Evolutionary conservation across 2,113 vertebrate species (phyloP).

Genomic region (Psettodes erumei): DNA sequence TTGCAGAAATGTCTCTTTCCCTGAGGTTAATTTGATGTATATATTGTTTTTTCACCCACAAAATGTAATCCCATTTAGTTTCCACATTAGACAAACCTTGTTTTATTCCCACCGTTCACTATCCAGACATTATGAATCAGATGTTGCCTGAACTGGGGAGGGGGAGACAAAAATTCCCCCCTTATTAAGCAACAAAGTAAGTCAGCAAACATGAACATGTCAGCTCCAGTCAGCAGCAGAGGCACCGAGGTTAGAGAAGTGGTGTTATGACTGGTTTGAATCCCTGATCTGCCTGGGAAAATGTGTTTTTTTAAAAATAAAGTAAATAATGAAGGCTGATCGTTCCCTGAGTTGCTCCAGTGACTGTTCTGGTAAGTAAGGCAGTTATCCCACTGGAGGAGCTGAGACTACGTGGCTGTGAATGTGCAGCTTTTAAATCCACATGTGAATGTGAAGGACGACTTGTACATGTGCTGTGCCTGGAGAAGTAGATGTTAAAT

Average conservation of each 20-base stretch:
- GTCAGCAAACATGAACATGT: conserved; percentile 9
- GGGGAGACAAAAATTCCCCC: neutral
- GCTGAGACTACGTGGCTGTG: neutral
- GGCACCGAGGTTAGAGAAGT: conserved; percentile 5
- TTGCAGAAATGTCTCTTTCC: neutral
- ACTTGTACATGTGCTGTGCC: neutral
- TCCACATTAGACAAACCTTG: neutral
- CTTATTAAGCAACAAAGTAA: conserved; percentile 1
- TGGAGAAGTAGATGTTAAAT: neutral
- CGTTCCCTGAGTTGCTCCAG: neutral
- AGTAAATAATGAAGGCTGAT: neutral
- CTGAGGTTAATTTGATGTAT: neutral
- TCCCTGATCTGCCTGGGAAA: neutral
- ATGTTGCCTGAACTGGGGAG: neutral
- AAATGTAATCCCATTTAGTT: neutral
- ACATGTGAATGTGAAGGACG: conserved; percentile 3
- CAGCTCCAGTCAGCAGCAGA: conserved; percentile 26
- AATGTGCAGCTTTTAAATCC: neutral
- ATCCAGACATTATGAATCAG: neutral
- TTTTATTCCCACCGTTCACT: neutral
- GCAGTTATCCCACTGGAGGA: neutral
- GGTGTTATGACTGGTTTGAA: conserved; percentile 9
- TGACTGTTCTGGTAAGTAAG: neutral
- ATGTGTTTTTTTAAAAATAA: neutral
- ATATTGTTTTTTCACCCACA: neutral